phyloP scores from a whole-genome alignment of 2,113 vertebrate species.

The Lepus americanus region DNA sequence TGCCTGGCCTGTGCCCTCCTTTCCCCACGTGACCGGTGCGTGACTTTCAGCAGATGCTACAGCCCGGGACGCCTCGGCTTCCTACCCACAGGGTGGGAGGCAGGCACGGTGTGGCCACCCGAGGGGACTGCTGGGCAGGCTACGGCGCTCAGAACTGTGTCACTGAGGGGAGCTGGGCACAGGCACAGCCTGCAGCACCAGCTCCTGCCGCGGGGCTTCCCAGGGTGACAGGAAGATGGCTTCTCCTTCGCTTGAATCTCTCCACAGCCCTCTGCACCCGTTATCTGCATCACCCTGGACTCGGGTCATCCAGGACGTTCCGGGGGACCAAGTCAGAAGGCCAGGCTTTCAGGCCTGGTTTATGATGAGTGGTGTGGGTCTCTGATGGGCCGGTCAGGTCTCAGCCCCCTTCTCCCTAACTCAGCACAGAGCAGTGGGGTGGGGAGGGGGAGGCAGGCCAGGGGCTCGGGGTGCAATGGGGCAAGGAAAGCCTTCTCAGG shows the following conservation, averaged over 20 bases:
- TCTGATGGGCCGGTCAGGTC: not conserved
- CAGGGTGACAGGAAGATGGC: too few relatives aligned
- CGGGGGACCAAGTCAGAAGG: not conserved
- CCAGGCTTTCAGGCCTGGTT: not conserved
- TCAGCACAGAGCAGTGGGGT: not conserved
- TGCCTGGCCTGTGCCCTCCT: not conserved
- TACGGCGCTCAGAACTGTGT: not conserved
- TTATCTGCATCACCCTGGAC: not conserved
- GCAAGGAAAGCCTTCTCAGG: not conserved
- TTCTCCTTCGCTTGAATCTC: not conserved
- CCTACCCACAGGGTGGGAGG: not conserved
- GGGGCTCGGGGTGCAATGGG: too few relatives aligned
- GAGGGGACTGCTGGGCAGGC: not conserved
- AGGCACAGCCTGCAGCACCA: too few relatives aligned
- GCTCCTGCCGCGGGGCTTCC: too few relatives aligned
- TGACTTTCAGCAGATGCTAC: too few relatives aligned
- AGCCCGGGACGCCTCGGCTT: not conserved
- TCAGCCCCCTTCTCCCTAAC: not conserved
- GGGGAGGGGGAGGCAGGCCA: not conserved
- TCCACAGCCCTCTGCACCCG: not conserved
- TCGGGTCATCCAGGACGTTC: not conserved
- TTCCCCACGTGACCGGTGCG: rapidly evolving
- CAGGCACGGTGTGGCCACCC: not conserved
- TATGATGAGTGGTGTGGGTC: too few relatives aligned
- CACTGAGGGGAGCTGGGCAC: too few relatives aligned